phyloP scores from a whole-genome alignment of 2,888 invertebrate genomes.

The Cybosia mesomella region DNA sequence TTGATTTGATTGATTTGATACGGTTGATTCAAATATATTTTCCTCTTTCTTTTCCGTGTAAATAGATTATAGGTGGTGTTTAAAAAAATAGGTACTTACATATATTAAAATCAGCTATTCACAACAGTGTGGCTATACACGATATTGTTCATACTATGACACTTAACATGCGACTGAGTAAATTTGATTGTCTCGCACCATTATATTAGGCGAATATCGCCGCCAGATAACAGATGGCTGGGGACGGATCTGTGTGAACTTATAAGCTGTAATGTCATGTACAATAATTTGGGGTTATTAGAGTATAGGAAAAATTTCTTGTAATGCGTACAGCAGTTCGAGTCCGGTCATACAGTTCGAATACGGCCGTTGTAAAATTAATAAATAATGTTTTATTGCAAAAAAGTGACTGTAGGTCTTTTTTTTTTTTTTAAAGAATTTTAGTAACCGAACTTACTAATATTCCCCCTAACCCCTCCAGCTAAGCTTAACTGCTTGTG shows the following conservation, averaged over 20 bases:
- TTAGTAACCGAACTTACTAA: too few relatives aligned
- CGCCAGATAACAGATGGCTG: conserved; percentile 17
- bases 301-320: background rate
- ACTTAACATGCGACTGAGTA: conserved; percentile 47
- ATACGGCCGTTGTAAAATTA: background rate
- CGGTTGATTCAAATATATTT: too few relatives aligned
- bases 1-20: too few relatives aligned
- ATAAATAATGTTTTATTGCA: too few relatives aligned
- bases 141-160: conserved; percentile 41
- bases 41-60: too few relatives aligned
- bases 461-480: too few relatives aligned
- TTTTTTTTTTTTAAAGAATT: too few relatives aligned
- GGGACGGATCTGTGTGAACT: background rate
- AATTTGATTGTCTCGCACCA: conserved; percentile 33
- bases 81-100: conserved; percentile 35
- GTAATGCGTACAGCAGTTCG: background rate
- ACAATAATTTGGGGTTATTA: conserved; percentile 4
- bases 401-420: too few relatives aligned
- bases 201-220: conserved; percentile 44
- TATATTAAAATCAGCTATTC: conserved; percentile 14
- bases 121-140: conserved; percentile 23
- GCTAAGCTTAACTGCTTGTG: too few relatives aligned
- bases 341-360: background rate
- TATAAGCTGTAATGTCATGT: background rate
- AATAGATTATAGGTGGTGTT: background rate